Evolutionary conservation across 2,113 vertebrate genomes (phyloP), one percentile per base, ranked within the genome.

Genomic region (Piprites chloris): DNA sequence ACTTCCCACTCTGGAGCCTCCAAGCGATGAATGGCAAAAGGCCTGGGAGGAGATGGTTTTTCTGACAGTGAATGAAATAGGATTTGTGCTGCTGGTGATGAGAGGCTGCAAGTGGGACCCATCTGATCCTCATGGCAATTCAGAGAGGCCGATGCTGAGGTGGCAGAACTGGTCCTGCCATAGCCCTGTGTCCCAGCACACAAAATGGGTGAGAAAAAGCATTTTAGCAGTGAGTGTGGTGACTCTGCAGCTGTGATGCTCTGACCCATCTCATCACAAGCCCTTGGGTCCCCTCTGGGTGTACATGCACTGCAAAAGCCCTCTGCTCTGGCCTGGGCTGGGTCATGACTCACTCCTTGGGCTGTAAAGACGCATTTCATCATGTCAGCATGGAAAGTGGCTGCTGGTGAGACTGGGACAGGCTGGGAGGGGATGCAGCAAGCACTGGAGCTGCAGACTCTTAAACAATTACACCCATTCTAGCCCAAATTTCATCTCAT

Each of bases 361-460:
- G 27, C 33, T 69, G 37, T 26, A 39, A 56, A 44, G 81, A 22
- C 3, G 6, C 1, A 3, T 62, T 63, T 39, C 67, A 63, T 44
- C 77, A 18, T 47, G 39, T 39, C 77, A 28, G 61, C 2, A 1
- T 8, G 6, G 61, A 26, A 52, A 81, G 49, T 3, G 19, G 68
- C 69, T 41, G 24, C 50, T 1, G 16, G 56, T 42, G 75, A 67
- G 23, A 33, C 67, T 1, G 4, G 24, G 35, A 33, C 47, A n/a
- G 35, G 53, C 42, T 39, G 37, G 42, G 49, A 92, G 82, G 62
- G 3, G 5, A 19, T 42, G 49, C 27, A 68, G 41, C 22, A 32
- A 2, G 75, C 0, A 4, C 46, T 0, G 0, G 52, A 56, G 68
- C 5, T 11, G 47, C 62, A 42, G 62, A 22, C 69, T 6, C 1